A percentile compares a stretch with the other conserved stretches of the same genome.
Evolutionary conservation across 2,113 vertebrate species (phyloP).

Genomic region (Ondatra zibethicus): DNA sequence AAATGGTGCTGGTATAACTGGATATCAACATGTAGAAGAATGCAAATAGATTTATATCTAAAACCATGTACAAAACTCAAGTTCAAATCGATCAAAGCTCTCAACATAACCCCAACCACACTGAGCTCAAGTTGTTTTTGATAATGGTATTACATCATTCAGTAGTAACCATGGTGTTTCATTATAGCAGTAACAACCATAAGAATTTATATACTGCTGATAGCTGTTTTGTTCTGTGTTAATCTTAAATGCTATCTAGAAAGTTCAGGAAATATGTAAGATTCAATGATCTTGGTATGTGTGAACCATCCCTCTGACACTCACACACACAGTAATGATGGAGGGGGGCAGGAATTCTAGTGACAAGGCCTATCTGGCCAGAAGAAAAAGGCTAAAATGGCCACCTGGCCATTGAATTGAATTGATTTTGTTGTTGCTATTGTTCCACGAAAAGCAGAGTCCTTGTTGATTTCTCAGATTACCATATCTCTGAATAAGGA

Average conservation of each 20-base stretch:
- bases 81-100: too few species aligned
- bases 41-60: too few species aligned
- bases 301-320: neutral
- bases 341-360: too few species aligned
- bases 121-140: neutral
- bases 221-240: neutral
- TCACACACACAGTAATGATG: neutral
- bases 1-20: too few species aligned
- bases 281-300: neutral
- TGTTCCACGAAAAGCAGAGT: neutral
- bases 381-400: neutral
- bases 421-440: neutral
- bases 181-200: neutral
- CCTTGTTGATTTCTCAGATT: neutral
- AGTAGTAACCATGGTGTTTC: neutral
- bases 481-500: neutral
- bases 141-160: neutral
- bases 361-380: neutral
- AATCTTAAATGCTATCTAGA: too few species aligned
- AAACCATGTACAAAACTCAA: too few species aligned
- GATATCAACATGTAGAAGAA: too few species aligned
- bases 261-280: too few species aligned
- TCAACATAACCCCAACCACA: too few species aligned
- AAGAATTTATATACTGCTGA: neutral
- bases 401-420: neutral